Evolutionary conservation across 2,113 vertebrate genomes (phyloP), one percentile per base, ranked within the genome.

Genomic region (Corvus moneduloides): DNA sequence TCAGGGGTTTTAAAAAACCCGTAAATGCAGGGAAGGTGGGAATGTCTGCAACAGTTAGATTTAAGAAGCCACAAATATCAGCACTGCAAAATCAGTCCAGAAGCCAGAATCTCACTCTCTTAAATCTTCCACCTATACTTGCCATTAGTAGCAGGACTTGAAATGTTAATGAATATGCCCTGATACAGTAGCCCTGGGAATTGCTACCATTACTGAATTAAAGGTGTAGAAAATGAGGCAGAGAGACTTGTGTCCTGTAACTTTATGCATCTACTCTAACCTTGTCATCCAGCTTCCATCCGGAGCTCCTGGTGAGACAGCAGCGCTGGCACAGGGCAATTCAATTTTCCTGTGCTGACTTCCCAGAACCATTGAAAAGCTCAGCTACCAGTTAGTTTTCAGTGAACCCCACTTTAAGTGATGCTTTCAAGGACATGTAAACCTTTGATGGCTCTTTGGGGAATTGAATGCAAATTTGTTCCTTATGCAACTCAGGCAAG

Each of bases 381-480:
- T 62, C 20, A 4, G 33, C 61, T 92, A 32, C 44, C 89, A 44
- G n/a, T 67, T 67, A 35, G 39, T 32, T 94, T 81, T 81, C 77
- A 55, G 52, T 71, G 79, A 72, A 89, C 81, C 68, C 80, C 63
- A 41, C 64, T 72, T 75, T 37, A 56, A 84, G 52, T 20, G 88
- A 44, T 71, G 52, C 21, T 66, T 74, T 91, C 85, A 94, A 94
- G 93, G 91, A 22, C 92, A 33, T 27, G 21, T 43, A 78, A 90
- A 84, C 52, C 62, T 91, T 55, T 4, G 13, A 74, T 63, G 59
- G 63, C 28, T 92, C 64, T 78, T 66, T 56, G 35, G 61, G 92
- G 92, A 88, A 86, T 75, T 77, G 52, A 90, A 95, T 94, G 92
- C 79, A 92, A 84, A 84, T 88, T 51, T 97, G 73, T 93, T 80